Evolutionary conservation across 2,888 invertebrate genomes (phyloP), one percentile per base, ranked within the genome.

Genomic region (Lasioglossum figueresi): DNA sequence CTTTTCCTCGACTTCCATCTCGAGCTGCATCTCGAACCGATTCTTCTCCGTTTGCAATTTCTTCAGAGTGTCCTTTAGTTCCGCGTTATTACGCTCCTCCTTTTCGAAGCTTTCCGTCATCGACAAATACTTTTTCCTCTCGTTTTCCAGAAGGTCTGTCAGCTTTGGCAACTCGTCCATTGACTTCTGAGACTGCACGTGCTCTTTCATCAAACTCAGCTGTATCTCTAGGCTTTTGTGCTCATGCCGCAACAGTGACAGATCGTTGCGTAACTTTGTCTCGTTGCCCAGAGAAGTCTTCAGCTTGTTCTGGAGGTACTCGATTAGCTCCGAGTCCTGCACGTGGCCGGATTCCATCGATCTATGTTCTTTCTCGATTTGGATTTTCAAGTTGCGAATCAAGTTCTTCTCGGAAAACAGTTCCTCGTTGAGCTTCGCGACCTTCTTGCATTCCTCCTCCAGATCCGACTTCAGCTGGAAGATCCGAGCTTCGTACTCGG

Each of bases 211-310:
- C 1, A 92, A 88, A 52, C 89, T 93, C 56, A 94, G 75, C 73
- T 94, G 95, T 0, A 95, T 95, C 81, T 96, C 95, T 1, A 96
- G 91, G 82, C 95, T 94, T 78, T 96, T 95, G 37, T 95, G 94
- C 3, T 96, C 95, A 37, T 96, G 95, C 3, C 96, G 95, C 88
- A 96, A 96, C 45, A 95, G 94, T 71, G 96, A 96, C 68, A 97
- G 94, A 12, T 96, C 94, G 76, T 96, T 96, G 88, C 97, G 96
- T 56, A 97, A 94, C 88, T 97, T 96, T 63, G 96, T 95, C 91
- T 97, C 97, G 1, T 96, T 96, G 70, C 96, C 96, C 93, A 97
- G 95, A 0, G 97, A 96, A 0, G 96, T 96, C 88, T 97, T 97
- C 8, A 98, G 83, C 72, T 94, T 93, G 43, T 91, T 90, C 73